These are phyloP conservation scores for Suillia variegata DNA, from an alignment of 2,888 invertebrate genomes.

Conservation along the genomic window DNA sequence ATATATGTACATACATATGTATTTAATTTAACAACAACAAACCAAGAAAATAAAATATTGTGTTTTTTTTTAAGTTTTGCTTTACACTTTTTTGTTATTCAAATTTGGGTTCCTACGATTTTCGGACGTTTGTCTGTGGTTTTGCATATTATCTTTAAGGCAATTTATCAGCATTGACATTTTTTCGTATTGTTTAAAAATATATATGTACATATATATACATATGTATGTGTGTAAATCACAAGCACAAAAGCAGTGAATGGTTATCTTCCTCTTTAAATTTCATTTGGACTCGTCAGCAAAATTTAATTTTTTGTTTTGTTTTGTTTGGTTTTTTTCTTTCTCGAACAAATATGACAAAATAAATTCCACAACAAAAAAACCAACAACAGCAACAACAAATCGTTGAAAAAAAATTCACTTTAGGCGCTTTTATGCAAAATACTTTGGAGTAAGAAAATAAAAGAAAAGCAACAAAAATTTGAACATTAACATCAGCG, in stretches of 20 bases:
- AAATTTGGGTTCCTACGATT: background rate
- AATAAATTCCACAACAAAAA: background rate
- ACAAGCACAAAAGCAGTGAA: no score
- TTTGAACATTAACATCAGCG: background rate
- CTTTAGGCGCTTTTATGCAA: slow-evolving; percentile 3
- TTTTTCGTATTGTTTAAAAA: background rate
- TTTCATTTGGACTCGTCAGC: slow-evolving; percentile 2
- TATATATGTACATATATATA: background rate
- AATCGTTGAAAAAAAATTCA: background rate
- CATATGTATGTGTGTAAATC: background rate
- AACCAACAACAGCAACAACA: background rate
- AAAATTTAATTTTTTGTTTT: background rate
- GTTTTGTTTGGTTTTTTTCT: no score
- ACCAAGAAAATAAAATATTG: background rate
- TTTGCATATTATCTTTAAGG: slow-evolving; percentile 8
- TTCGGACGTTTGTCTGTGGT: background rate
- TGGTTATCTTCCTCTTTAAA: background rate
- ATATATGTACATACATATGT: background rate
- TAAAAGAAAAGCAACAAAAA: background rate
- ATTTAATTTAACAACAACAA: background rate
- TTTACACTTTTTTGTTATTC: background rate
- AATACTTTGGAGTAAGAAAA: background rate
- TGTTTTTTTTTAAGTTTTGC: no score
- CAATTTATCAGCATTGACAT: slow-evolving; percentile 8
- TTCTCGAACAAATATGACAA: background rate